Conservation (phyloP, 2,113 vertebrate genomes). For the Scytalopus superciliaris region DNA sequence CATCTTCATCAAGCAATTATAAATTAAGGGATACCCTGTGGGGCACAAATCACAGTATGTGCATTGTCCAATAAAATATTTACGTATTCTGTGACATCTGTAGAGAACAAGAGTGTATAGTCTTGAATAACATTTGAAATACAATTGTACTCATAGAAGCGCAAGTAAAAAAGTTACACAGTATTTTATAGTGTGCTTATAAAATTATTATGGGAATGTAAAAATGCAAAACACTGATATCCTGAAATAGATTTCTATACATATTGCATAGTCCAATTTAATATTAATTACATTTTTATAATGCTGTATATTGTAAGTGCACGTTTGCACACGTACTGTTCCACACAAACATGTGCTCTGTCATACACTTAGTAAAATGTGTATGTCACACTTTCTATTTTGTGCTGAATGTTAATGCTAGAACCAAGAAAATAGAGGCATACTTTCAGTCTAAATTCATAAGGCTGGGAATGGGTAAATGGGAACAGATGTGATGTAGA, state of each 20-base stretch:
- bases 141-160: neutral
- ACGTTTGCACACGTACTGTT: neutral
- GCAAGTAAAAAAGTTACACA: neutral
- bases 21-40: conserved; percentile 4
- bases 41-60: neutral
- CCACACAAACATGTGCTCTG: neutral
- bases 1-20: conserved; percentile 28
- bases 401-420: neutral
- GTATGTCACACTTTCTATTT: neutral
- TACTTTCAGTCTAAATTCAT: conserved; percentile 6
- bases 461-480: neutral
- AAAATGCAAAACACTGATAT: neutral
- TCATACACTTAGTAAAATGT: neutral
- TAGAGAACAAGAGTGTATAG: neutral
- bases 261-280: neutral
- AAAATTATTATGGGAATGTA: neutral
- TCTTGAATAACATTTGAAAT: neutral
- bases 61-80: conserved; percentile 9
- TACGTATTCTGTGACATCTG: neutral
- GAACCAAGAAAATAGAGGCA: neutral
- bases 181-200: neutral
- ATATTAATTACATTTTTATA: neutral
- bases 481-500: conserved; percentile 31
- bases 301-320: neutral
- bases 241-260: neutral